phyloP scores from a whole-genome alignment of 2,797 vertebrate species.

The Geotrypetes seraphini region DNA sequence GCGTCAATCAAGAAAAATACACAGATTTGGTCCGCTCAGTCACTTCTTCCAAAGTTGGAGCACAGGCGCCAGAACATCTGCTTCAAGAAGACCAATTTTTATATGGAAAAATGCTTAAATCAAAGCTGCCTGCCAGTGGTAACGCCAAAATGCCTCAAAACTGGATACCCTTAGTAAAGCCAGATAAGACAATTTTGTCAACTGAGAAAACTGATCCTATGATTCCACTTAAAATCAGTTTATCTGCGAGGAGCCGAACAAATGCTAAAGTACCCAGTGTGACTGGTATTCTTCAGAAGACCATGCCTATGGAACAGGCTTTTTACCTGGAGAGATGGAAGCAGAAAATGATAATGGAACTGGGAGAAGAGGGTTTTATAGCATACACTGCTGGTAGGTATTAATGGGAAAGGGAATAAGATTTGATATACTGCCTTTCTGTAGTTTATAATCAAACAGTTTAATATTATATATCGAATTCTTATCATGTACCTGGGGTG shows the following conservation, averaged over 20 bases:
- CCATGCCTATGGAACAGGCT: slow-evolving; percentile 69
- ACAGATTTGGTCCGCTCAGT: slow-evolving; percentile 68
- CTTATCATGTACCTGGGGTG: too few species aligned
- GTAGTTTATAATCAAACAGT: too few species aligned
- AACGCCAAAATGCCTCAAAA: slow-evolving; percentile 37
- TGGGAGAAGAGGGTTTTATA: slow-evolving; percentile 83
- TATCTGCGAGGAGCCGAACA: slow-evolving; percentile 22
- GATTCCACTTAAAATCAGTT: slow-evolving; percentile 50
- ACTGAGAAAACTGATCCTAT: slow-evolving; percentile 18
- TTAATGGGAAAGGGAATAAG: too few species aligned
- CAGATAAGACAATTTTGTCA: slow-evolving; percentile 23
- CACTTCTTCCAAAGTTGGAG: slow-evolving; percentile 52
- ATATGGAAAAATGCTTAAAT: slow-evolving; percentile 65
- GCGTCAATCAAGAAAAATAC: slow-evolving; percentile 71
- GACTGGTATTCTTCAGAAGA: slow-evolving; percentile 80
- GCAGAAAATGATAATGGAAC: slow-evolving; percentile 71
- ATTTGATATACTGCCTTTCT: too few species aligned
- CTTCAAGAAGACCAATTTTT: slow-evolving; percentile 62
- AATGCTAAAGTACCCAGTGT: slow-evolving; percentile 62
- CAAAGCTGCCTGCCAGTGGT: slow-evolving; percentile 20
- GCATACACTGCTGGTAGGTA: slow-evolving; percentile 59
- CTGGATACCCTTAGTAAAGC: slow-evolving; percentile 57
- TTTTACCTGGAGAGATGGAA: slow-evolving; percentile 86
- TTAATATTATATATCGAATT: too few species aligned
- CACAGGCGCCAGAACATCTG: slow-evolving; percentile 65